Conservation (phyloP, 2,113 vertebrate genomes). For the Oxygymnocypris stewartii region DNA sequence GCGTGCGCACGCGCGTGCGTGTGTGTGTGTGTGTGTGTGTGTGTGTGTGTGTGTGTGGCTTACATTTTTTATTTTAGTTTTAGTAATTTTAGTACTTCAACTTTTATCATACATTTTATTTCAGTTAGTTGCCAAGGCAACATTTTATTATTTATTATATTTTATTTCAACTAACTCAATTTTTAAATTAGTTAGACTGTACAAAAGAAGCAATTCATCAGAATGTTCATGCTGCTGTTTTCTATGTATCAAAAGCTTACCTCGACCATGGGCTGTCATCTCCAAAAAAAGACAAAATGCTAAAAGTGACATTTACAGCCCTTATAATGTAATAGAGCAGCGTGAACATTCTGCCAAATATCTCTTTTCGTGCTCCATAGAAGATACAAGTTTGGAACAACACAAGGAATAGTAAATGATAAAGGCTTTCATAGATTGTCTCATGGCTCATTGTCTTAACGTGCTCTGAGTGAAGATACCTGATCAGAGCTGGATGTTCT, state of each 20-base stretch:
- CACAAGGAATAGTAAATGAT: neutral
- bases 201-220: neutral
- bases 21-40: no score
- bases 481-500: constrained; percentile 31
- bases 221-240: neutral
- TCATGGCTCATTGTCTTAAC: neutral
- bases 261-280: neutral
- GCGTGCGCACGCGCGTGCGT: no score
- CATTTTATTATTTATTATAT: neutral
- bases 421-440: neutral
- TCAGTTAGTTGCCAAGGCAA: neutral
- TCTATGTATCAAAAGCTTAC: neutral
- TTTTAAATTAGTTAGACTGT: neutral
- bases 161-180: neutral
- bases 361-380: constrained; percentile 6
- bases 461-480: constrained; percentile 25
- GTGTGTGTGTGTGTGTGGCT: no score
- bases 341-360: neutral
- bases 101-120: neutral
- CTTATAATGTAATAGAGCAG: neutral
- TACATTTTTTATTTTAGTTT: neutral
- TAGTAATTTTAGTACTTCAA: neutral
- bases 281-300: neutral
- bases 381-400: neutral
- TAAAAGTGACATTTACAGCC: neutral